phyloP scores from a whole-genome alignment of 2,113 vertebrate species.

The Aphelocoma coerulescens region DNA sequence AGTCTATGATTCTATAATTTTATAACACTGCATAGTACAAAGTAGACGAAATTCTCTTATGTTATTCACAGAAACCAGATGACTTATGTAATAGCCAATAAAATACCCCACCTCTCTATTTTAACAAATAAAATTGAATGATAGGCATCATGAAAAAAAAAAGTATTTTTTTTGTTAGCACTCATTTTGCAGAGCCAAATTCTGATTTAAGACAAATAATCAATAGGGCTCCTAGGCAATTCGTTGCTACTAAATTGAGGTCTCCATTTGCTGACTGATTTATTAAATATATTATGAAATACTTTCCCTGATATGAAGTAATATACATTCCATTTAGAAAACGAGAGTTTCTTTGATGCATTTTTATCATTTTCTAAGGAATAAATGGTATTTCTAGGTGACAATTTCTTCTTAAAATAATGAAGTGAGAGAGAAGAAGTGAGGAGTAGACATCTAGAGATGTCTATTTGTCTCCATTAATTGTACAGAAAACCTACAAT shows the following conservation, averaged over 20 bases:
- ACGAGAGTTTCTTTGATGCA: not conserved
- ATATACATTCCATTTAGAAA: not conserved
- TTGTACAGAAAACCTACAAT: not conserved
- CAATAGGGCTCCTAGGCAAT: not conserved
- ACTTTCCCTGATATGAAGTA: not conserved
- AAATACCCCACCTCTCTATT: not conserved
- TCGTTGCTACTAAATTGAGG: not conserved
- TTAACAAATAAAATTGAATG: not conserved
- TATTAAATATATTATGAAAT: not conserved
- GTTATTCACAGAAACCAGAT: not conserved
- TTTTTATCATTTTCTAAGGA: not conserved
- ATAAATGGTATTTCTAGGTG: not conserved
- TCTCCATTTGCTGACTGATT: not conserved
- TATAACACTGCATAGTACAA: not conserved
- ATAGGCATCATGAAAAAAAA: fast-evolving
- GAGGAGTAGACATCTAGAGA: not conserved
- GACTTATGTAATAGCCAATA: not conserved
- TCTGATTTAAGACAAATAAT: not conserved
- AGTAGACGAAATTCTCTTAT: not conserved
- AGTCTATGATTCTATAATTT: not conserved
- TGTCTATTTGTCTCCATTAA: not conserved
- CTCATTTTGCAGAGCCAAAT: not conserved
- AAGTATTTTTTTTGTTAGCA: not conserved
- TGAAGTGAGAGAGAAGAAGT: not conserved
- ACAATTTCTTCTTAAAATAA: not conserved